These are phyloP conservation scores for Zosterops borbonicus DNA, from an alignment of 2,113 vertebrate genomes.

Conservation along the genomic window DNA sequence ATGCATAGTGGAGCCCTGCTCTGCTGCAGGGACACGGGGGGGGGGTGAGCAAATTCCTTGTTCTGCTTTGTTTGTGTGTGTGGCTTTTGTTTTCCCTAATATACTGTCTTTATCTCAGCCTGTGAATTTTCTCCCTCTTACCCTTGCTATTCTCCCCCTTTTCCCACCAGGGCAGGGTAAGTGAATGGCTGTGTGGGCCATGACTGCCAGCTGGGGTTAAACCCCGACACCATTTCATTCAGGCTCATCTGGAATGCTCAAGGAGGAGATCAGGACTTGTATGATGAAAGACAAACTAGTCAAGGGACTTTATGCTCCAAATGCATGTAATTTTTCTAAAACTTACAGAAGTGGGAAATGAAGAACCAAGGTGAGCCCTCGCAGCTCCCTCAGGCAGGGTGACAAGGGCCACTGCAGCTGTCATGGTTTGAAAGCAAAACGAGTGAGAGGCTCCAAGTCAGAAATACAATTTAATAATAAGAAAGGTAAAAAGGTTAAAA, in stretches of 20 bases:
- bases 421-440: too few species aligned
- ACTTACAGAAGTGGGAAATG: background rate
- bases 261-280: background rate
- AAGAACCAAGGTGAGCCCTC: background rate
- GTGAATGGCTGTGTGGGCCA: fast-evolving
- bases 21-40: background rate
- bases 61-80: background rate
- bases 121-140: background rate
- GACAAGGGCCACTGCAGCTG: background rate
- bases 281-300: background rate
- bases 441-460: too few species aligned
- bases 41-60: fast-evolving
- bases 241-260: background rate
- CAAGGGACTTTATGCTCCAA: background rate
- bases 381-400: background rate
- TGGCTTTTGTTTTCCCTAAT: background rate
- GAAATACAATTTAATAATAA: too few species aligned
- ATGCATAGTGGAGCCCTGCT: background rate
- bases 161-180: background rate
- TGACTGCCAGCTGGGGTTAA: background rate
- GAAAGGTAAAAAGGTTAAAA: too few species aligned
- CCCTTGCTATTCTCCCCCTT: background rate
- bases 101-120: background rate
- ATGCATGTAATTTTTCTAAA: background rate
- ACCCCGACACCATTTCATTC: background rate